Evolutionary conservation across 2,797 vertebrate genomes (phyloP).

Genomic region (Macropodus opercularis): DNA sequence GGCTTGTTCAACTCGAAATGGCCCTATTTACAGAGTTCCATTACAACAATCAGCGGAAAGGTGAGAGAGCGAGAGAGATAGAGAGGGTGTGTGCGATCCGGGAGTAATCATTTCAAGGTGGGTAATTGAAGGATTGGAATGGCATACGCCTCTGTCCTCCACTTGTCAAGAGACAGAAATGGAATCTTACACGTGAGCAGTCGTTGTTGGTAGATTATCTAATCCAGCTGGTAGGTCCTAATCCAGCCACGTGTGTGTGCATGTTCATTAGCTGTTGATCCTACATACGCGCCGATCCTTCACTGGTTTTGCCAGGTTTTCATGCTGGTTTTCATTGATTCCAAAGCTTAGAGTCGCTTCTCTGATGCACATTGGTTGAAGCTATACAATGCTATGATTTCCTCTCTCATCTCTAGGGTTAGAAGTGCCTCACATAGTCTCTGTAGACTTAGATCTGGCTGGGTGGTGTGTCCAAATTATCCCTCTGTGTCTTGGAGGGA

Average conservation of each 20-base stretch:
- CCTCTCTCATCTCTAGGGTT: too few species aligned
- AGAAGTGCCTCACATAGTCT: too few species aligned
- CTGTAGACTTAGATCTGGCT: too few species aligned
- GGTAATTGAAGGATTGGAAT: constrained; percentile 71
- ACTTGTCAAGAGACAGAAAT: constrained; percentile 49
- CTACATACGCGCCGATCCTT: background rate
- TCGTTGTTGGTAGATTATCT: constrained; percentile 17
- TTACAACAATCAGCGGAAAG: constrained; percentile 64
- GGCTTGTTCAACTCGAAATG: constrained; percentile 74
- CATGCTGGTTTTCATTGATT: background rate
- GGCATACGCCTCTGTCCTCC: constrained; percentile 40
- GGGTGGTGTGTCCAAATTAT: constrained; percentile 15
- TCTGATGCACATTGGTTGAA: background rate
- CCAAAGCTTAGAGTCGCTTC: background rate
- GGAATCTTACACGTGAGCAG: constrained; percentile 11
- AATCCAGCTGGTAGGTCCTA: background rate
- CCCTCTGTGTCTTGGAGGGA: background rate
- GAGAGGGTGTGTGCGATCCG: constrained; percentile 21
- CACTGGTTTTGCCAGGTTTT: background rate
- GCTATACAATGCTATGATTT: too few species aligned
- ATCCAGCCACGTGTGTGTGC: constrained; percentile 1
- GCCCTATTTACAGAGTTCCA: constrained; percentile 71
- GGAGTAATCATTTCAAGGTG: constrained; percentile 43
- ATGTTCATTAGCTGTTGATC: background rate
- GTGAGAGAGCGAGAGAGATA: constrained; percentile 29